These are phyloP conservation scores for Pteruthius melanotis DNA, from an alignment of 2,113 vertebrate species.

Conservation along the genomic window DNA sequence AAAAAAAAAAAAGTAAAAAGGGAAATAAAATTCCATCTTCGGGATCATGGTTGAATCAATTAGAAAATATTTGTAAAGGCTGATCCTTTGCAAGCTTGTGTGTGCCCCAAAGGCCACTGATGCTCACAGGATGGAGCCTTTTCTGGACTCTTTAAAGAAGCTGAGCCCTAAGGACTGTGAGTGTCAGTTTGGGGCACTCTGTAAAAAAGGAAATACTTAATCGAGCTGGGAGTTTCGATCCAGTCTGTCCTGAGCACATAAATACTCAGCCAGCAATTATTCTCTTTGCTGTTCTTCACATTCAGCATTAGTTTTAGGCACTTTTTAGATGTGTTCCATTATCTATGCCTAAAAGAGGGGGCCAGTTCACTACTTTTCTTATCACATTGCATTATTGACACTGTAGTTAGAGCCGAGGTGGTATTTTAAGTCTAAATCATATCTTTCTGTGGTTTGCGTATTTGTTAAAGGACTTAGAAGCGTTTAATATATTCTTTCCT, in stretches of 20 bases:
- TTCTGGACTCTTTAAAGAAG: neutral
- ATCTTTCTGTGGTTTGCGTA: neutral
- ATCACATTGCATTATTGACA: neutral
- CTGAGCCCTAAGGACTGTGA: neutral
- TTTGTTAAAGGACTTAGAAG: neutral
- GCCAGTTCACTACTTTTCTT: neutral
- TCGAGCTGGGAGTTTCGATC: neutral
- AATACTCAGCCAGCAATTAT: neutral
- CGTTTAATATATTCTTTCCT: neutral
- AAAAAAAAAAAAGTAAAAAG: neutral
- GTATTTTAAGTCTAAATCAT: neutral
- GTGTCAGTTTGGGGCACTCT: neutral
- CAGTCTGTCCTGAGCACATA: neutral
- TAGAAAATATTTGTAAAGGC: slow-evolving; percentile 60
- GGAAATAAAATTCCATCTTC: slow-evolving; percentile 28
- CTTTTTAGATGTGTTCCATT: neutral
- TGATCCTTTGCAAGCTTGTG: neutral
- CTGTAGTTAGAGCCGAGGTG: neutral
- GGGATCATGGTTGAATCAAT: slow-evolving; percentile 22
- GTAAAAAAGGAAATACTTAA: neutral
- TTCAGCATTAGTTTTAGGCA: neutral
- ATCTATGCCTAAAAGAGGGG: neutral
- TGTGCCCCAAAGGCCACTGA: neutral
- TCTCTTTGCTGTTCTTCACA: neutral
- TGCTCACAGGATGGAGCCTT: neutral